Percentiles rank a stretch among this genome's conserved stretches.
Conservation (phyloP, 2,888 invertebrate genomes). For the Agrochola litura region DNA sequence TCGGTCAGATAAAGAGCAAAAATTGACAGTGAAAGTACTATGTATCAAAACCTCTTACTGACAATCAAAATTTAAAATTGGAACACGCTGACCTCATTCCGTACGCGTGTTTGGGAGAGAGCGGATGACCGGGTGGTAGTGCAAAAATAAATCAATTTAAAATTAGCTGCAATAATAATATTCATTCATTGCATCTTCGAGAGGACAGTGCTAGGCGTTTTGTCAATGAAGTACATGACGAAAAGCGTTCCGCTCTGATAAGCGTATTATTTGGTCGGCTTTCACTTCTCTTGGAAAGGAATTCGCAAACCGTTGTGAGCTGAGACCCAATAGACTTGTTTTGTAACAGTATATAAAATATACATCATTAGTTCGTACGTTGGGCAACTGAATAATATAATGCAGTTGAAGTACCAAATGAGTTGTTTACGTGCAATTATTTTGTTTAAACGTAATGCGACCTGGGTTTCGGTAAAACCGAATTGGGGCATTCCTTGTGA, state of each 20-base stretch:
- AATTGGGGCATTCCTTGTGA: constrained; percentile 57
- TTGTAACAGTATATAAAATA: constrained; percentile 73
- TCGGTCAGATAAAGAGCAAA: constrained; percentile 55
- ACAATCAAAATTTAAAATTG: constrained; percentile 88
- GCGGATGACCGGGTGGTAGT: constrained; percentile 75
- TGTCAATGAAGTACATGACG: constrained; percentile 73
- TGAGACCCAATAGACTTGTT: constrained; percentile 68
- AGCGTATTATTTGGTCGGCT: constrained; percentile 81
- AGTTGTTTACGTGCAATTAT: constrained; percentile 58
- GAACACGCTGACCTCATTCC: constrained; percentile 87
- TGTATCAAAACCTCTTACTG: constrained; percentile 72
- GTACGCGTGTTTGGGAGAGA: constrained; percentile 79
- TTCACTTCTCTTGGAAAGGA: constrained; percentile 84
- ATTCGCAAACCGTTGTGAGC: constrained; percentile 76
- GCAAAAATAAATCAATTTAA: constrained; percentile 84
- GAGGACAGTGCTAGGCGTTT: constrained; percentile 55
- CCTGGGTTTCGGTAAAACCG: constrained; percentile 42
- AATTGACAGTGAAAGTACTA: constrained; percentile 82
- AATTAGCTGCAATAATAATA: constrained; percentile 71
- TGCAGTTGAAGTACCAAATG: constrained; percentile 38
- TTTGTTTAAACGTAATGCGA: constrained; percentile 56
- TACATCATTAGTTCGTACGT: constrained; percentile 59
- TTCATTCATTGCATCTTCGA: constrained; percentile 68
- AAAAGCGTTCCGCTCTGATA: constrained; percentile 84
- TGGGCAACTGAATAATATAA: constrained; percentile 56